Percentiles rank a stretch among this genome's conserved stretches.
These are phyloP conservation scores for Carposina sasakii DNA, from an alignment of 1,140 invertebrate genomes.

Conservation along the genomic window DNA sequence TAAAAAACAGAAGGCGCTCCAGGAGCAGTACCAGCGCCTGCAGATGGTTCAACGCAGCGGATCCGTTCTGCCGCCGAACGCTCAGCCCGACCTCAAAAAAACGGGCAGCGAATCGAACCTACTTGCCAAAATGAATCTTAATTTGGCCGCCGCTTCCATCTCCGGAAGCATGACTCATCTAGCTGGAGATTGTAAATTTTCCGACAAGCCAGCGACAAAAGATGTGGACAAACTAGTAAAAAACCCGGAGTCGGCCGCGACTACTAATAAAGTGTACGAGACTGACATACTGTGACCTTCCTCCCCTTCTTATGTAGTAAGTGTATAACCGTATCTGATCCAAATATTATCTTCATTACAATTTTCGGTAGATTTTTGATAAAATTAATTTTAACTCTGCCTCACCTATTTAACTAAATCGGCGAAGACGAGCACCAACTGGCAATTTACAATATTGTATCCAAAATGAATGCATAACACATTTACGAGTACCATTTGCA, in stretches of 20 bases:
- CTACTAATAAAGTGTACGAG: slow-evolving; percentile 84
- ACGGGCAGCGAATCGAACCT: slow-evolving; percentile 92
- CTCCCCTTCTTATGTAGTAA: too few relatives aligned
- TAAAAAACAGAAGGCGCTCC: slow-evolving; percentile 87
- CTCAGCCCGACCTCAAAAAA: slow-evolving; percentile 83
- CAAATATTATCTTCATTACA: too few relatives aligned
- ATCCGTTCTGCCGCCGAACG: slow-evolving; percentile 75
- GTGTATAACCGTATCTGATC: too few relatives aligned
- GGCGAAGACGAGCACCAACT: too few relatives aligned
- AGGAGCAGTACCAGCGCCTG: slow-evolving; percentile 90
- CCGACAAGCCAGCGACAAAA: slow-evolving; percentile 24
- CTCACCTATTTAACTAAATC: too few relatives aligned
- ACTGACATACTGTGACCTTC: slow-evolving; percentile 87
- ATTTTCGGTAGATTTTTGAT: too few relatives aligned
- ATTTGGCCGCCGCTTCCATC: slow-evolving; percentile 68
- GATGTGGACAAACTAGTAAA: slow-evolving; percentile 3
- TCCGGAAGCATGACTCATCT: slow-evolving; percentile 62
- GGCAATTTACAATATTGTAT: too few relatives aligned
- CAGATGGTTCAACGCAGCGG: slow-evolving; percentile 88
- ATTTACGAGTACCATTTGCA: too few relatives aligned
- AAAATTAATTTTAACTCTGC: too few relatives aligned
- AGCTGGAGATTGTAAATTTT: too few relatives aligned
- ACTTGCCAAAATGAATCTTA: slow-evolving; percentile 86
- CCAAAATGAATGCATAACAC: too few relatives aligned
- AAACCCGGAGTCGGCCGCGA: slow-evolving; percentile 31